These are phyloP conservation scores for Carcina quercana DNA, from an alignment of 2,888 invertebrate species.

Conservation along the genomic window DNA sequence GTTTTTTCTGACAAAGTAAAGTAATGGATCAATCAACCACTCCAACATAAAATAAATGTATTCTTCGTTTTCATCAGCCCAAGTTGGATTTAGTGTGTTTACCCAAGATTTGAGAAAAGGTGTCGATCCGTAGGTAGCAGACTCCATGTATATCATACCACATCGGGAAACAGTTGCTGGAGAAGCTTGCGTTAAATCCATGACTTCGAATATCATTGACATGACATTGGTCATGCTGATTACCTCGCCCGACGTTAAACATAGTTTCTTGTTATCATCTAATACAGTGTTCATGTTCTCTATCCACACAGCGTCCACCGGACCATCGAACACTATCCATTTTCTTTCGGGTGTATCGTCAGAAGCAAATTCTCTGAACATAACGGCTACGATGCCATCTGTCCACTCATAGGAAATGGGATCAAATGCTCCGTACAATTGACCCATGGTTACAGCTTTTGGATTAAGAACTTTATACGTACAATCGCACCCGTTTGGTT, in stretches of 20 bases:
- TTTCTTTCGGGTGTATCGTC: conserved; percentile 85
- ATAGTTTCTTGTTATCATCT: conserved; percentile 91
- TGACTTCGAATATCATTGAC: conserved; percentile 92
- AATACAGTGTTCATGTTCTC: conserved; percentile 93
- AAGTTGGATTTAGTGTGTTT: conserved; percentile 75
- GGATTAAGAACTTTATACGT: conserved; percentile 91
- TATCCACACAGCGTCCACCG: conserved; percentile 93
- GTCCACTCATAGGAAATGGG: conserved; percentile 94
- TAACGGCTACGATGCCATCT: conserved; percentile 88
- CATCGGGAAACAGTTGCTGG: conserved; percentile 93
- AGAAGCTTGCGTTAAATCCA: conserved; percentile 88
- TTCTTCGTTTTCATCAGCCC: conserved; percentile 76
- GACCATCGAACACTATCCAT: conserved; percentile 95
- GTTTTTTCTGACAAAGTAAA: conserved; percentile 81
- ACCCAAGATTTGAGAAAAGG: conserved; percentile 90
- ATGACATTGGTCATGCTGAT: conserved; percentile 87
- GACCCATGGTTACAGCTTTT: conserved; percentile 94
- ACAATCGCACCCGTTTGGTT: conserved; percentile 74
- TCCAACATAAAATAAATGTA: conserved; percentile 77
- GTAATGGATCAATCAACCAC: conserved; percentile 87
- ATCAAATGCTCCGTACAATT: conserved; percentile 94
- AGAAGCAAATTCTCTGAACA: conserved; percentile 84
- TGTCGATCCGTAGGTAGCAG: conserved; percentile 86
- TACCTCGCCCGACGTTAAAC: conserved; percentile 90
- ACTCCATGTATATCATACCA: conserved; percentile 94